Evolutionary conservation across 2,113 vertebrate species (phyloP).

Genomic region (Porphyrio hochstetteri): DNA sequence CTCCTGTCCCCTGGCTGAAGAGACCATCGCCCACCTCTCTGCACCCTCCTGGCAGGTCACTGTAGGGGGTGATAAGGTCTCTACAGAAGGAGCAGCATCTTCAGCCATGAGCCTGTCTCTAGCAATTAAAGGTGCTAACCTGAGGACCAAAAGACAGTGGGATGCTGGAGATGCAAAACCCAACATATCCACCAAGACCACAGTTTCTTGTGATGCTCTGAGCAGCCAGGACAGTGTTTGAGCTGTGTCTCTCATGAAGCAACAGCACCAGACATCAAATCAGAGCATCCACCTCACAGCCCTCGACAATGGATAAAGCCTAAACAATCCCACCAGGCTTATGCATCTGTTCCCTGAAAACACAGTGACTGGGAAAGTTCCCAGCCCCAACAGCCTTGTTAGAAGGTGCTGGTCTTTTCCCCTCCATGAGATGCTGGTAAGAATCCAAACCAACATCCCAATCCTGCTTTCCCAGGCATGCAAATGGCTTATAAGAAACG

Average conservation of each 20-base stretch:
- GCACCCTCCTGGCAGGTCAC: too few species aligned
- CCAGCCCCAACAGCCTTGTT: accelerated
- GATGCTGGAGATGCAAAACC: not conserved
- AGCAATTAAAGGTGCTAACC: not conserved
- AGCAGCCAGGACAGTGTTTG: not conserved
- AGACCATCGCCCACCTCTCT: too few species aligned
- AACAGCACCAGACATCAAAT: not conserved
- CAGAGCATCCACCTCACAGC: not conserved
- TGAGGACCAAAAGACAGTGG: not conserved
- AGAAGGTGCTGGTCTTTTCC: not conserved
- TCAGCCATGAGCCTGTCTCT: not conserved
- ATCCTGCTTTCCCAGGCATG: not conserved
- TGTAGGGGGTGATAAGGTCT: not conserved
- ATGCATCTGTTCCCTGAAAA: not conserved
- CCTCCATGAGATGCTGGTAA: accelerated
- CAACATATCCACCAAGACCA: accelerated
- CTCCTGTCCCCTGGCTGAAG: too few species aligned
- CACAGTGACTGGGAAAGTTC: not conserved
- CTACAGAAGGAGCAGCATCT: not conserved
- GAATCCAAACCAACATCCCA: not conserved
- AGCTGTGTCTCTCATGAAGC: not conserved
- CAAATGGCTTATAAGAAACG: not conserved
- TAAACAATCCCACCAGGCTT: not conserved
- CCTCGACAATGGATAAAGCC: not conserved
- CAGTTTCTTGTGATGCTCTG: not conserved